phyloP scores from a whole-genome alignment of 2,113 vertebrate species.

The Peucedramus taeniatus region DNA sequence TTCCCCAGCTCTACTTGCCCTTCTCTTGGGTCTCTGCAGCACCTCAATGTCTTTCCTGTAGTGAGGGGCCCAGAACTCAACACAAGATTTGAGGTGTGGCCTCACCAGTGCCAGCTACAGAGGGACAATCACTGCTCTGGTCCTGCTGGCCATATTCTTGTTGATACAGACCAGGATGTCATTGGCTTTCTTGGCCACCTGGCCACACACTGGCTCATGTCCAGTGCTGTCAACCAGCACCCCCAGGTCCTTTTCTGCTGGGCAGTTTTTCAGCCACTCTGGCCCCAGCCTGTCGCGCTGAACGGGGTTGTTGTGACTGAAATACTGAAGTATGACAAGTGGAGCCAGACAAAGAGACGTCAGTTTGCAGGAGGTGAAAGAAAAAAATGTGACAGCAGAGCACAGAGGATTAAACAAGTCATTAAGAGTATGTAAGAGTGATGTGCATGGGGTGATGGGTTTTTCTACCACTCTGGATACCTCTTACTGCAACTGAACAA shows the following conservation, averaged over 20 bases:
- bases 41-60: neutral
- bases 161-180: too few relatives aligned
- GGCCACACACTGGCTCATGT: neutral
- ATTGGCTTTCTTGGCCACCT: neutral
- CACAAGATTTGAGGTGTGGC: neutral
- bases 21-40: neutral
- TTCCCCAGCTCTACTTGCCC: neutral
- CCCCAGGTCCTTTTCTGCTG: neutral
- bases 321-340: neutral
- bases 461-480: neutral
- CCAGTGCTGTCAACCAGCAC: neutral
- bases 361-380: neutral
- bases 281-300: fast-evolving
- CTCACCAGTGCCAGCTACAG: neutral
- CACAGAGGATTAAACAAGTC: neutral
- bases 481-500: neutral
- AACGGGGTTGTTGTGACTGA: neutral
- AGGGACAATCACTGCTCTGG: neutral
- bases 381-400: neutral
- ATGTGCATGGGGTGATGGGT: neutral
- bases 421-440: neutral
- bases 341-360: neutral
- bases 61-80: neutral
- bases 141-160: neutral
- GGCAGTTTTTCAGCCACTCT: neutral